These are phyloP conservation scores for Dendrocopos noguchii DNA, from an alignment of 2,113 vertebrate species.

Conservation along the genomic window DNA sequence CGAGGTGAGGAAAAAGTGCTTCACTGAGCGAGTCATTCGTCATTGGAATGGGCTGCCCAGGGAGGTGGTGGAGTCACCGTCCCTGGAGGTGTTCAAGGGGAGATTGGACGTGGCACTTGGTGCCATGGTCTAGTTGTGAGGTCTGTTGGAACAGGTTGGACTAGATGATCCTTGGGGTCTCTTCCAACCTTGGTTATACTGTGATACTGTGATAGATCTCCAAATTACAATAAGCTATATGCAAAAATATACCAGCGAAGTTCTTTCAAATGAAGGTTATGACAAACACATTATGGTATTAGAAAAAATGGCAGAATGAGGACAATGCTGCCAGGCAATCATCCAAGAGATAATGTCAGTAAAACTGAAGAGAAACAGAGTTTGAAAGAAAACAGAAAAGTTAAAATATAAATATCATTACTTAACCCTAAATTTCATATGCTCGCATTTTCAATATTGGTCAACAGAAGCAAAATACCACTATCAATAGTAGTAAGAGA, in stretches of 20 bases:
- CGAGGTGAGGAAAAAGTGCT: no score
- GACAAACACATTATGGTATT: neutral
- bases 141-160: no score
- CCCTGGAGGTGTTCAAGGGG: no score
- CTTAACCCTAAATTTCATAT: neutral
- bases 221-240: constrained; percentile 5
- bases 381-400: neutral
- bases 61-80: no score
- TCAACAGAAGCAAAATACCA: neutral
- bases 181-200: no score
- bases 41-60: no score
- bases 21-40: no score
- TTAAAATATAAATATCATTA: neutral
- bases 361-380: constrained; percentile 10
- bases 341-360: neutral
- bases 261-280: constrained; percentile 6
- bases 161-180: no score
- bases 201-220: no score
- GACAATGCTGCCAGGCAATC: constrained; percentile 1
- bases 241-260: constrained; percentile 22
- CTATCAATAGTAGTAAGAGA: neutral
- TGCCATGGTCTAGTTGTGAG: no score
- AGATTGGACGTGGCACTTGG: no score
- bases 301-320: constrained; percentile 42
- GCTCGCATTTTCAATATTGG: neutral